Base-by-base conservation (phyloP, 2,888 invertebrate species). In the Artemia sinica region DNA sequence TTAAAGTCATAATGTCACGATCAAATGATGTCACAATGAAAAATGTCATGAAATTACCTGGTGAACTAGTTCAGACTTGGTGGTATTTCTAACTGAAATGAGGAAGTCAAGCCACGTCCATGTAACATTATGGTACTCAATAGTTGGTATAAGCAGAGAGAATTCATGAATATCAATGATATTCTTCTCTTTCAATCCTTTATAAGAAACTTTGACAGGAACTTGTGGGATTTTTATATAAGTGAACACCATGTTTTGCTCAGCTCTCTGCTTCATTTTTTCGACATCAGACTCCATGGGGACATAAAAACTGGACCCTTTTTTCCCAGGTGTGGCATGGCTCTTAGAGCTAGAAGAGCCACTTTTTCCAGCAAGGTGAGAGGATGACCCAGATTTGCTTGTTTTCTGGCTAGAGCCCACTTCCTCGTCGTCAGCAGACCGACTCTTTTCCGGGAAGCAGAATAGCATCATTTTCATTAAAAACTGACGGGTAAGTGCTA, bases 31-130 rank as follows among this genome's bases (percentile, higher is more conserved):
- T 28, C 12, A 50, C 9, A 11, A 49, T 49, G n/a, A 41, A 41
- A 8, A 14, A 51, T 72, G 1, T 28, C 28, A 28, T 28, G 28
- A 28, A 28, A 28, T 74, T 75, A 85, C 85, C 81, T 90, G 89
- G 65, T 90, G 87, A 14, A 92, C 79, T 71, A 91, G 86, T 18
- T 86, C 92, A 74, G 89, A 84, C 74, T 94, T 86, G 69, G 91
- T 92, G 74, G 95, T 92, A 74, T 87, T 91, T 80, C 97, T 92
- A 81, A 97, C 91, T 2, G 95, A 95, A 76, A 97, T 82, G 72
- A 97, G 81, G 74, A 99, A 82, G 80, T 98, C 98, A 48, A 98
- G 84, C 98, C 98, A 98, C 0, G 97, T 98, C 98, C 98, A 99
- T 5, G 96, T 97, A 69, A 93, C 91, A 78, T 98, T 97, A 78